Evolutionary conservation across 2,797 vertebrate genomes (phyloP).

Genomic region (Sebastes wilsoni): DNA sequence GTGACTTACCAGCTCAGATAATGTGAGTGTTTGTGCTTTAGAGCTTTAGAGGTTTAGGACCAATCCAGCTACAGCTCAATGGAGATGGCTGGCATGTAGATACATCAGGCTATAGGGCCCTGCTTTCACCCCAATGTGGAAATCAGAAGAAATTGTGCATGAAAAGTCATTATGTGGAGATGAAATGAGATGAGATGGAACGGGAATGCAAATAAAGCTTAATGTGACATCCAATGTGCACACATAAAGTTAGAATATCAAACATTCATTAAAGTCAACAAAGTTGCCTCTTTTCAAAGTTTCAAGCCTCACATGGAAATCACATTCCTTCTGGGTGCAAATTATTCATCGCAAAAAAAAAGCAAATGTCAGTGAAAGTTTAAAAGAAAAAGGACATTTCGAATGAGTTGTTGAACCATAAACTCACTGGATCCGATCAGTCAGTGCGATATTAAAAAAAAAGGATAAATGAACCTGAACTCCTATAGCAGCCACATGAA

Average conservation of each 20-base stretch:
- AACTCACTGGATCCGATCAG: constrained; percentile 6
- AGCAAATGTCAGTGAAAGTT: neutral
- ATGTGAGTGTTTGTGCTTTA: neutral
- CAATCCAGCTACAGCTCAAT: neutral
- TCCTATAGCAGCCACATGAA: constrained; percentile 21
- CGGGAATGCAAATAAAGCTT: neutral
- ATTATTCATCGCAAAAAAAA: constrained; percentile 3
- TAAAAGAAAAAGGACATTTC: neutral
- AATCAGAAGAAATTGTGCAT: neutral
- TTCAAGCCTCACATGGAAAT: neutral
- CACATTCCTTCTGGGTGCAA: neutral
- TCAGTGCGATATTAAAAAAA: constrained; percentile 35
- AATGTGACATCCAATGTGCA: neutral
- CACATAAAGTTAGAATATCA: neutral
- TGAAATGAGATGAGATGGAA: neutral
- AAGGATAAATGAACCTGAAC: constrained; percentile 38
- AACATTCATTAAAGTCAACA: neutral
- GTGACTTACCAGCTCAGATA: neutral
- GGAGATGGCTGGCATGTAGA: neutral
- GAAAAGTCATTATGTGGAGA: neutral
- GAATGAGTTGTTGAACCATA: constrained; percentile 1
- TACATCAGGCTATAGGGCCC: neutral
- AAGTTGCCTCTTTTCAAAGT: neutral
- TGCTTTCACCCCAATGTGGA: neutral
- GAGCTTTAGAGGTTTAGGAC: neutral